Conservation (phyloP, 1,140 invertebrate species). For the Eumeta japonica region DNA sequence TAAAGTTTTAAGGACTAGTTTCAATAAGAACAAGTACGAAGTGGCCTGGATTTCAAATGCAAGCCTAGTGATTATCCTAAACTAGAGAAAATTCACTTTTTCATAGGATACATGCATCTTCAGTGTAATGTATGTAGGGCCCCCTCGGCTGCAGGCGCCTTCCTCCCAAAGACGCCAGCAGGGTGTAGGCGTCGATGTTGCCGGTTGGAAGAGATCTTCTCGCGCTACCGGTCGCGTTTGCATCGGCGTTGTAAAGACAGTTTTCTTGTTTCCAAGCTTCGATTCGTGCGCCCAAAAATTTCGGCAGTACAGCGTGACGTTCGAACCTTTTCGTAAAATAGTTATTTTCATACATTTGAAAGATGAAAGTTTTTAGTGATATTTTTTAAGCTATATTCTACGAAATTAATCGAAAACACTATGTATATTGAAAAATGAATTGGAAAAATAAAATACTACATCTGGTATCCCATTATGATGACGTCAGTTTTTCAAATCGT, state of each 20-base stretch:
- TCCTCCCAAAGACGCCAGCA: slow-evolving; percentile 85
- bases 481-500: too few species aligned
- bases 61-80: too few species aligned
- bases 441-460: too few species aligned
- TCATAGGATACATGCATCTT: slow-evolving; percentile 85
- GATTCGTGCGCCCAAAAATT: slow-evolving; percentile 76
- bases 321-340: slow-evolving; percentile 64
- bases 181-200: slow-evolving; percentile 78
- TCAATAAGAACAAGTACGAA: too few species aligned
- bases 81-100: neutral
- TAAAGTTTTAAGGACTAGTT: too few species aligned
- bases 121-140: slow-evolving; percentile 77
- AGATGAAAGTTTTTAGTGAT: too few species aligned
- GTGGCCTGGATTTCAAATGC: too few species aligned
- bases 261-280: slow-evolving; percentile 80
- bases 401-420: too few species aligned
- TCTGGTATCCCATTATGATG: too few species aligned
- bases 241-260: slow-evolving; percentile 87
- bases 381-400: too few species aligned
- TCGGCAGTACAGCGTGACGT: slow-evolving; percentile 84
- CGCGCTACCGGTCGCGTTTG: slow-evolving; percentile 77
- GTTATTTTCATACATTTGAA: too few species aligned
- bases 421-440: too few species aligned
- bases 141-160: slow-evolving; percentile 67
- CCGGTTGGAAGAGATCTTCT: slow-evolving; percentile 68